Evolutionary conservation across 2,797 vertebrate genomes (phyloP).

Genomic region (Helicolenus hilgendorfi): DNA sequence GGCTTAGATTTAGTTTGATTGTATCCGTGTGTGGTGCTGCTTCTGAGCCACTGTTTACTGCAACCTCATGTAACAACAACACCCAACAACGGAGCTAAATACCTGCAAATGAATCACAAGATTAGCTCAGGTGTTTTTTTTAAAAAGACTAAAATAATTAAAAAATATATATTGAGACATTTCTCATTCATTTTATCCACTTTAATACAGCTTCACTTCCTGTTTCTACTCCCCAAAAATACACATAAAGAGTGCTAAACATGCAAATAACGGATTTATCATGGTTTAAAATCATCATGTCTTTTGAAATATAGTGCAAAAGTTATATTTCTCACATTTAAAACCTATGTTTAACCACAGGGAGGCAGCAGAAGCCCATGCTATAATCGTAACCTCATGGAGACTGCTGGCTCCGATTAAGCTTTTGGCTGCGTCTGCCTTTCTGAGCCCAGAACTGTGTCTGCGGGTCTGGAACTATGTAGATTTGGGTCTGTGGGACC

Average conservation of each 20-base stretch:
- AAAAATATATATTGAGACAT: neutral
- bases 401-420: conserved; percentile 74
- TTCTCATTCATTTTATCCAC: neutral
- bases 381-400: conserved; percentile 56
- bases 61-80: conserved; percentile 56
- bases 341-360: conserved; percentile 73
- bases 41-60: conserved; percentile 69
- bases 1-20: conserved; percentile 73
- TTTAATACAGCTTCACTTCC: conserved; percentile 1
- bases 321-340: neutral
- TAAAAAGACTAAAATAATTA: neutral
- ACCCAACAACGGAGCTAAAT: conserved; percentile 29
- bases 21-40: conserved; percentile 70
- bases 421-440: conserved; percentile 73
- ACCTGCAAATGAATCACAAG: neutral
- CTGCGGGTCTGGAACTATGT: conserved; percentile 85
- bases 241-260: neutral
- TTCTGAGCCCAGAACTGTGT: conserved; percentile 76
- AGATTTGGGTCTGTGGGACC: conserved; percentile 87
- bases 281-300: neutral
- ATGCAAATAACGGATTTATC: neutral
- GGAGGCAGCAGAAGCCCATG: conserved; percentile 87
- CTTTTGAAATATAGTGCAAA: conserved; percentile 3
- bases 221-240: neutral
- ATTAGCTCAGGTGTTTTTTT: conserved; percentile 29